Evolutionary conservation across 2,797 vertebrate species (phyloP).

Genomic region (Diplodus puntazzo): DNA sequence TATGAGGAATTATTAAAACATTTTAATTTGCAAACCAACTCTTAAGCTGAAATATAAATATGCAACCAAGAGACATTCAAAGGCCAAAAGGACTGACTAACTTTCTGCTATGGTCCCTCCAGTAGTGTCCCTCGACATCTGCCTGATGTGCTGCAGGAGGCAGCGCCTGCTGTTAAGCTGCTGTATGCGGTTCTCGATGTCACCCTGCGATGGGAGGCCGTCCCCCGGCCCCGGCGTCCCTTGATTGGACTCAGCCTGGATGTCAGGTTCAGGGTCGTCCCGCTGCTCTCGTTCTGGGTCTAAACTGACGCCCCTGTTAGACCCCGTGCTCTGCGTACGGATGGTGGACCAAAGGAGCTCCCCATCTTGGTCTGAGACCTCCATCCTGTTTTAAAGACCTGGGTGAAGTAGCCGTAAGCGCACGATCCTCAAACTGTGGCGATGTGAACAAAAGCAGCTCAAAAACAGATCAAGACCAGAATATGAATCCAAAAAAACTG

Average conservation of each 20-base stretch:
- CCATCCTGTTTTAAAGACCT: slow-evolving; percentile 27
- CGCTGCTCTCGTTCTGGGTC: slow-evolving; percentile 1
- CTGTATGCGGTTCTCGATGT: slow-evolving; percentile 55
- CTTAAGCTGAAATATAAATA: no score
- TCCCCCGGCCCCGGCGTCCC: background rate
- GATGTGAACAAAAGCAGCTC: background rate
- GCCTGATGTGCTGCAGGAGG: slow-evolving; percentile 30
- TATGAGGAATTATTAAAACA: no score
- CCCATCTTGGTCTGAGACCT: background rate
- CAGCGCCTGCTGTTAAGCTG: slow-evolving; percentile 63
- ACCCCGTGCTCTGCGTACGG: fast-evolving
- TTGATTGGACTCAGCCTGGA: background rate
- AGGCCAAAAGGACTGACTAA: slow-evolving; percentile 37
- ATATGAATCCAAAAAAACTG: background rate
- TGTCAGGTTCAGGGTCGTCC: background rate
- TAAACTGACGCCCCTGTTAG: fast-evolving
- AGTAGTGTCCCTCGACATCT: background rate
- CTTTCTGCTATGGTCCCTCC: background rate
- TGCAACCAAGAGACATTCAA: no score
- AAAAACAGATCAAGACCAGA: background rate
- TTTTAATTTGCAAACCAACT: no score
- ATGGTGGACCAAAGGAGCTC: background rate
- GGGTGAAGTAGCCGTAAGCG: background rate
- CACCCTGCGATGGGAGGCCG: background rate
- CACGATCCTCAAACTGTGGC: background rate